Evolutionary conservation across 2,113 vertebrate genomes (phyloP).

Genomic region (Tretioscincus oriximinensis): DNA sequence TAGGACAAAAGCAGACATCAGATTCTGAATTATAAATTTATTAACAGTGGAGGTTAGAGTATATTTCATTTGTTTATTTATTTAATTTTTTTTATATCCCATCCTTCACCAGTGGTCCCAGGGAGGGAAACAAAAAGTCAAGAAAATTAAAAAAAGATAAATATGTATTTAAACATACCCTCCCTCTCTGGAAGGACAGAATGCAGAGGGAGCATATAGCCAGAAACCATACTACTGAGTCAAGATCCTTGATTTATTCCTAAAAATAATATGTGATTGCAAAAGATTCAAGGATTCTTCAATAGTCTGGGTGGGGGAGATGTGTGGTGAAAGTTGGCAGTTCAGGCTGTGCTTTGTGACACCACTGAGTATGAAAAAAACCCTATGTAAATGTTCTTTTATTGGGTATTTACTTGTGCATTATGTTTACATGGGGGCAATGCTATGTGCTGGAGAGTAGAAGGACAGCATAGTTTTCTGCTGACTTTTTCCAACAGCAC

Average conservation of each 20-base stretch:
- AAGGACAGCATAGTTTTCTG: slow-evolving; percentile 67
- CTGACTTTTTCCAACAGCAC: slow-evolving; percentile 37
- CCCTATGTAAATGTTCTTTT: not conserved
- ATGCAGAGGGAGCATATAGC: no score
- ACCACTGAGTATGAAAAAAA: not conserved
- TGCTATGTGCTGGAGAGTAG: slow-evolving; percentile 10
- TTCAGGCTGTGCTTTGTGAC: slow-evolving; percentile 4
- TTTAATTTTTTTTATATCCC: no score
- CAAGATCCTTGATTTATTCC: not conserved
- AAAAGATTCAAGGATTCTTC: slow-evolving; percentile 8
- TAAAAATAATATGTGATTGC: not conserved
- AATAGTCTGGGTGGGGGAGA: not conserved
- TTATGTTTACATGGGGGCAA: not conserved
- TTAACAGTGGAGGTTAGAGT: not conserved
- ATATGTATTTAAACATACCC: no score
- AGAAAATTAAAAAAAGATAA: no score
- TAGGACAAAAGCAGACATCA: not conserved
- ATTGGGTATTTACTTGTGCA: not conserved
- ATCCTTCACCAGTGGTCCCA: no score
- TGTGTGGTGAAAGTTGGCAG: not conserved
- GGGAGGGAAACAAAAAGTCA: no score
- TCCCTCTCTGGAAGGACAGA: no score
- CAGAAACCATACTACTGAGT: not conserved
- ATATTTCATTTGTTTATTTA: not conserved
- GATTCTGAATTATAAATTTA: not conserved